Percentiles rank a stretch among this genome's conserved stretches.
These are phyloP conservation scores for Acrossocheilus fasciatus DNA, from an alignment of 2,797 vertebrate genomes.

Conservation along the genomic window DNA sequence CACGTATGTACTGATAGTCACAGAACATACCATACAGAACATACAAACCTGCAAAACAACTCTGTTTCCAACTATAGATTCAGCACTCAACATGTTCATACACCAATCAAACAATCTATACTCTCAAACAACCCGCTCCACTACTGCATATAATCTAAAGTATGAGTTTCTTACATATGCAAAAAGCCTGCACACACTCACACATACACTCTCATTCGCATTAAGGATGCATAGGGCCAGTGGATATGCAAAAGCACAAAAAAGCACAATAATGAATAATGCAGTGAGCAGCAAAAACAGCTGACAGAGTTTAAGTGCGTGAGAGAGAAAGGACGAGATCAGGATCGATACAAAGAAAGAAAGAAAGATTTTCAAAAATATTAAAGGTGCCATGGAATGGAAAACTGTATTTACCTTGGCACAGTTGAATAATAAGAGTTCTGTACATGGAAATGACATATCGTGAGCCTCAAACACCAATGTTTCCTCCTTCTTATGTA, in stretches of 20 bases:
- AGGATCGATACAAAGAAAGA: conserved; percentile 33
- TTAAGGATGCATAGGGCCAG: conserved; percentile 46
- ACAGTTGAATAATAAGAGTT: no score
- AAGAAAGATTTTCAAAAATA: background rate
- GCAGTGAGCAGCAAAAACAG: conserved; percentile 67
- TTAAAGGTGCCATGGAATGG: background rate
- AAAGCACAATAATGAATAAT: conserved; percentile 69
- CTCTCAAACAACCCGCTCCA: conserved; percentile 3
- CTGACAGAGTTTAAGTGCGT: conserved; percentile 67
- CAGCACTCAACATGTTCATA: background rate
- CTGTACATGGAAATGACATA: no score
- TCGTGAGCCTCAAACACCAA: no score
- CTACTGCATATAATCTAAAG: conserved; percentile 24
- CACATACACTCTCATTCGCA: conserved; percentile 34
- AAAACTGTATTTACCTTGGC: no score
- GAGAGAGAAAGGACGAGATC: conserved; percentile 26
- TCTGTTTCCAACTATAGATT: background rate
- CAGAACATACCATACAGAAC: background rate
- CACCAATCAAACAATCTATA: conserved; percentile 9
- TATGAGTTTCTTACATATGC: conserved; percentile 34
- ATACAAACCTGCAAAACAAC: background rate
- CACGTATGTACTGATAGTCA: background rate
- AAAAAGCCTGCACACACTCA: background rate
- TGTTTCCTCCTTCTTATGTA: no score
- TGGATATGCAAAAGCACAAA: conserved; percentile 61